Conservation (phyloP, 2,888 invertebrate genomes). For the Habroteleia sp. region DNA sequence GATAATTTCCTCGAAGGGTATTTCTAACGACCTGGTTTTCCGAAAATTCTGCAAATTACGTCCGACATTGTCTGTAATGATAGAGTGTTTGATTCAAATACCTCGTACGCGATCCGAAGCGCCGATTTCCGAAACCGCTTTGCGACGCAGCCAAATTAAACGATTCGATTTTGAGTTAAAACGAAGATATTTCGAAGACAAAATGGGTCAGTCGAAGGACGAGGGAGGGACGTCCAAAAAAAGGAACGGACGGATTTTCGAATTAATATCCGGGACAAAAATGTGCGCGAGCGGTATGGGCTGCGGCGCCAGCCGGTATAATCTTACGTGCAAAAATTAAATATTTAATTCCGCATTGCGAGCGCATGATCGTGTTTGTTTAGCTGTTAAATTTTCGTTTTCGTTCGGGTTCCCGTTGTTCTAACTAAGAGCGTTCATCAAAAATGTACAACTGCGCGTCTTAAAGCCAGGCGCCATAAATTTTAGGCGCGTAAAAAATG, state of each 20-base stretch:
- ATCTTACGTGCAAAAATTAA: conserved; percentile 27
- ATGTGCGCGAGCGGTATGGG: conserved; percentile 4
- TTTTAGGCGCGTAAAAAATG: conserved; percentile 23
- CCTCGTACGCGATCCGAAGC: too few species aligned
- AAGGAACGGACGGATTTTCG: too few species aligned
- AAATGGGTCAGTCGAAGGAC: conserved; percentile 17
- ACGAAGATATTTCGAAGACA: conserved; percentile 17
- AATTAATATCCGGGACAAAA: conserved; percentile 12
- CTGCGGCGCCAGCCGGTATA: neutral
- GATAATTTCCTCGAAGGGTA: too few species aligned
- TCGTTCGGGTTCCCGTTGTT: neutral
- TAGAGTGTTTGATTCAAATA: too few species aligned
- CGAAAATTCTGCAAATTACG: too few species aligned
- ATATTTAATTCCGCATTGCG: conserved; percentile 11
- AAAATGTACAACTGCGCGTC: conserved; percentile 11
- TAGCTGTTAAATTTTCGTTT: conserved; percentile 1
- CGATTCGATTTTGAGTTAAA: too few species aligned
- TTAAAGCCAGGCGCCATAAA: neutral
- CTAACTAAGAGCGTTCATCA: neutral
- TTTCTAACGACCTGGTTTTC: too few species aligned
- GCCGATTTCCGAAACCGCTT: too few species aligned
- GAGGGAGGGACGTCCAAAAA: neutral
- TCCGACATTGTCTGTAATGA: too few species aligned
- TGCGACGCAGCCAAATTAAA: too few species aligned
- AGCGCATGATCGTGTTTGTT: conserved; percentile 16